Evolutionary conservation across 2,888 invertebrate genomes (phyloP), one percentile per base, ranked within the genome.

Genomic region (Mechanitis mazaeus): DNA sequence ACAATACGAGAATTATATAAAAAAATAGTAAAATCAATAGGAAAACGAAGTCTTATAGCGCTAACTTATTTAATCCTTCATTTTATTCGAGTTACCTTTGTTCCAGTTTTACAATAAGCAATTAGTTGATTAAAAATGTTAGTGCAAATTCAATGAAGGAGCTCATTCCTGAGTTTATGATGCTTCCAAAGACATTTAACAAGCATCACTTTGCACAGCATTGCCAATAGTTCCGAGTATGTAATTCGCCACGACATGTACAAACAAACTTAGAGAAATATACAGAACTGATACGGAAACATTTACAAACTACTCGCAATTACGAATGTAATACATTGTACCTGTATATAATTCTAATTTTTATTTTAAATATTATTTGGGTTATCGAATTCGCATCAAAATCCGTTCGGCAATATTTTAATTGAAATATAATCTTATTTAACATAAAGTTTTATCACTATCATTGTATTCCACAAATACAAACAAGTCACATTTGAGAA

Each of bases 21-120:
- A n/a, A 7, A 3, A 9, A 31, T 9, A 50, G 31, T 50, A 50
- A 31, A 31, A 50, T 50, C 31, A 50, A 42, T 55, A 45, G 45
- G 9, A 31, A 55, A 33, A 31, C 20, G n/a, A 59, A 60, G 42
- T 47, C 61, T 33, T 59, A 65, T 56, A 64, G 63, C 6, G 6
- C 35, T 35, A 66, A 68, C 53, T 80, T 81, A 78, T 79, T 75
- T 72, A 69, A 70, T 46, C 56, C 31, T 56, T 58, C 53, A 64
- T 56, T 58, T 59, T 60, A 55, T 31, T 31, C 57, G 54, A 63
- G 64, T 50, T 65, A 54, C 11, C 60, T 33, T 65, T 57, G 45
- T 73, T 71, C 72, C 87, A 87, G 78, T 85, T 85, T 85, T 81
- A 79, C 80, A 84, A 85, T 86, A 84, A 85, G 77, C 81, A 82